Percentiles rank a stretch among this genome's conserved stretches.
These are phyloP conservation scores for Lepeophtheirus nordmannii DNA, from an alignment of 2,888 invertebrate genomes.

Conservation along the genomic window DNA sequence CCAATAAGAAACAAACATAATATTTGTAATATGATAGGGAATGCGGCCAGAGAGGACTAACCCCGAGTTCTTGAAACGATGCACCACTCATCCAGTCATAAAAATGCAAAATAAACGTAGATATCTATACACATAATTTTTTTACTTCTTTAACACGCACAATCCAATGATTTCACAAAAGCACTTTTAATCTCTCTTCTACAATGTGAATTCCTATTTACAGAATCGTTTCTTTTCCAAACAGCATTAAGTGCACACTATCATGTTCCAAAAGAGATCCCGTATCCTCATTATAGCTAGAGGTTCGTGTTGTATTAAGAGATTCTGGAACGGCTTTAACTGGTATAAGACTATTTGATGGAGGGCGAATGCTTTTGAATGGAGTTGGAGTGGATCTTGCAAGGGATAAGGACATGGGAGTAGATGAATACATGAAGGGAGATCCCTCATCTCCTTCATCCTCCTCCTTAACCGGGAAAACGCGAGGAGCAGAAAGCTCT, in stretches of 20 bases:
- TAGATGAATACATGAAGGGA: not conserved
- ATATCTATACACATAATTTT: not conserved
- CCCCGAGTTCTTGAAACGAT: no score
- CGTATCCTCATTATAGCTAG: constrained; percentile 2
- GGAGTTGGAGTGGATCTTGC: not conserved
- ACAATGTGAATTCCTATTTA: not conserved
- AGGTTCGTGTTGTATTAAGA: not conserved
- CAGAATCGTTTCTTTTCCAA: constrained; percentile 2
- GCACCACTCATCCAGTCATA: no score
- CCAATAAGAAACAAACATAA: no score
- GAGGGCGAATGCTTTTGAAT: not conserved
- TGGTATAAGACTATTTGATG: not conserved
- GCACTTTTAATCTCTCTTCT: not conserved
- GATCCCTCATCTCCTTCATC: not conserved
- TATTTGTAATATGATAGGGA: no score
- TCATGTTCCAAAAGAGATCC: not conserved
- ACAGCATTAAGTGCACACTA: not conserved
- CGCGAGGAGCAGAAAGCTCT: constrained; percentile 6
- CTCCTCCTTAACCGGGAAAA: not conserved
- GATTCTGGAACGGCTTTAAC: not conserved
- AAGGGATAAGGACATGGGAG: not conserved
- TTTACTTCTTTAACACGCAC: not conserved
- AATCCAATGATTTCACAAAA: not conserved
- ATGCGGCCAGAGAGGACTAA: no score
- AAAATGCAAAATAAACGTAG: not conserved